phyloP scores from a whole-genome alignment of 1,140 invertebrate genomes.

The Rhopalosiphum padi region DNA sequence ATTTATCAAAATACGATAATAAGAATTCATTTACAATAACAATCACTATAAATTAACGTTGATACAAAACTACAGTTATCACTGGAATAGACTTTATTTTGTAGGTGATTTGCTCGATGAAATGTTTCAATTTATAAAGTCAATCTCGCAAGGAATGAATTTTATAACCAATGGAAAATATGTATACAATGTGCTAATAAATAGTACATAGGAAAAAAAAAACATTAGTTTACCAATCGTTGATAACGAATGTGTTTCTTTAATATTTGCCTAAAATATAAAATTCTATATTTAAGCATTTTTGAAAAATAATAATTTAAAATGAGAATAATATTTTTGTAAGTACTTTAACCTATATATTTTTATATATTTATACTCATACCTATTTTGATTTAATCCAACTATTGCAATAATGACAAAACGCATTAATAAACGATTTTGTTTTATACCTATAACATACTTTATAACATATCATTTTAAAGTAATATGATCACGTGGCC shows the following conservation, averaged over 20 bases:
- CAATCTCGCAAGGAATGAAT: not conserved
- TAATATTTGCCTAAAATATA: not conserved
- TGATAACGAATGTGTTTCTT: not conserved
- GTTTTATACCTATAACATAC: not conserved
- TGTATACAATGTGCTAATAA: not conserved
- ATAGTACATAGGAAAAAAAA: not conserved
- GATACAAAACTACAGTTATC: not conserved
- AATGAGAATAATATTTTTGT: not conserved
- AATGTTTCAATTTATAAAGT: not conserved
- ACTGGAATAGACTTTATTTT: not conserved
- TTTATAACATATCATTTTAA: not conserved
- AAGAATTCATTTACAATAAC: no score
- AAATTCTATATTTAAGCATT: not conserved
- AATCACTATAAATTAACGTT: no score
- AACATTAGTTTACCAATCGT: not conserved
- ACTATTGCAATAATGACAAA: not conserved
- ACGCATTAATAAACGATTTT: slow-evolving; percentile 11
- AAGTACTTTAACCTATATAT: not conserved
- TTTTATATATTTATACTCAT: not conserved
- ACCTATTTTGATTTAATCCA: not conserved
- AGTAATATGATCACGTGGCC: not conserved
- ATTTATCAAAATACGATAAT: not conserved
- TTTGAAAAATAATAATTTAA: not conserved
- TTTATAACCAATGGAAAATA: not conserved
- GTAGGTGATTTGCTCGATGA: not conserved